Evolutionary conservation across 2,888 invertebrate species (phyloP).

Genomic region (Mystacides longicornis): DNA sequence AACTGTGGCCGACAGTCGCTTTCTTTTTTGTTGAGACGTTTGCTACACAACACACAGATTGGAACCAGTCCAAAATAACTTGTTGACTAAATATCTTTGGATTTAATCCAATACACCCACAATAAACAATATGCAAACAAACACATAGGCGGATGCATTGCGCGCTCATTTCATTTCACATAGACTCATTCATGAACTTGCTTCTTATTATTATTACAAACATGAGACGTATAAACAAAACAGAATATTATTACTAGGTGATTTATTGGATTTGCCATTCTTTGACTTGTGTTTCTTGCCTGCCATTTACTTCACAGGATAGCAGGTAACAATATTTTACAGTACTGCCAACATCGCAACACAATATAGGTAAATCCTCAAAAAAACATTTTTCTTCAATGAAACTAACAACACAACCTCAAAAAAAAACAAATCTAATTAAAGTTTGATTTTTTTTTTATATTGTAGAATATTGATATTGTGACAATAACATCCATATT

Average conservation of each 20-base stretch:
- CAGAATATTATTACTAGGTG: not conserved
- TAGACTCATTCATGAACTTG: not conserved
- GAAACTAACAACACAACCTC: too few relatives aligned
- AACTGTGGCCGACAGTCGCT: constrained; percentile 19
- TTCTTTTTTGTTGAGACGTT: constrained; percentile 17
- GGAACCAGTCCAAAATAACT: constrained; percentile 22
- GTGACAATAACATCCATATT: too few relatives aligned
- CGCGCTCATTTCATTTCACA: not conserved
- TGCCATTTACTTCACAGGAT: not conserved
- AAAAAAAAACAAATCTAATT: too few relatives aligned
- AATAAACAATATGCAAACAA: not conserved
- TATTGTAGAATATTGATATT: too few relatives aligned
- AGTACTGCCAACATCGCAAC: too few relatives aligned
- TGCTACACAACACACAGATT: constrained; percentile 16
- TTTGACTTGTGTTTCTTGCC: not conserved
- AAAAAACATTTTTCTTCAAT: too few relatives aligned
- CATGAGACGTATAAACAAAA: not conserved
- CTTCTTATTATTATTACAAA: not conserved
- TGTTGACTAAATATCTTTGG: constrained; percentile 25
- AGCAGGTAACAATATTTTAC: not conserved
- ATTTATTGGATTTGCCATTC: not conserved
- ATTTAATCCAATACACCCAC: constrained; percentile 12
- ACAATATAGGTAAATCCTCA: too few relatives aligned
- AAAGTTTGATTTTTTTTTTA: too few relatives aligned
- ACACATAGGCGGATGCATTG: not conserved